A percentile compares a stretch with the other conserved stretches of the same genome.
Conservation (phyloP, 2,888 invertebrate species). For the Cheiracanthium punctorium region DNA sequence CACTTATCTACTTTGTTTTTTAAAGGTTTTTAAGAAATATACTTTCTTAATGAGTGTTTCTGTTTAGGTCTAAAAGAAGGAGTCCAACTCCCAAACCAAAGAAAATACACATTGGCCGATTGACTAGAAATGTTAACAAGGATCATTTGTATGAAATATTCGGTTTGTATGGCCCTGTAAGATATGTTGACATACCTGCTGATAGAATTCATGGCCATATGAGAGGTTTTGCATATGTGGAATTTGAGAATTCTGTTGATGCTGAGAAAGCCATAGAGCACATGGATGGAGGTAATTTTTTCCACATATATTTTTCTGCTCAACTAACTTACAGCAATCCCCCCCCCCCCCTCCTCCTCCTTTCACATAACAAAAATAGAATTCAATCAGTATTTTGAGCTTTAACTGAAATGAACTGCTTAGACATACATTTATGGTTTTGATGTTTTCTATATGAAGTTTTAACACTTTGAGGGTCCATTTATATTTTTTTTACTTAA, state of each 20-base stretch:
- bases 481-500: too few species aligned
- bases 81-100: constrained; percentile 87
- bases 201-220: constrained; percentile 91
- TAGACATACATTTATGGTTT: too few species aligned
- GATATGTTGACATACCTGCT: constrained; percentile 90
- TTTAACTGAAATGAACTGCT: too few species aligned
- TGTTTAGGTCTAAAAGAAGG: constrained; percentile 79
- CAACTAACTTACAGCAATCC: too few species aligned
- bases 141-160: constrained; percentile 95
- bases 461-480: too few species aligned
- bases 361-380: too few species aligned
- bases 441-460: too few species aligned
- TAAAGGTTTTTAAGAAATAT: neutral
- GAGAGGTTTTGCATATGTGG: constrained; percentile 96
- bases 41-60: too few species aligned
- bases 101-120: constrained; percentile 93
- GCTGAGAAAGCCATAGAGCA: constrained; percentile 99
- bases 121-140: constrained; percentile 90
- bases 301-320: too few species aligned
- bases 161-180: constrained; percentile 81
- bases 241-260: constrained; percentile 93
- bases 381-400: too few species aligned
- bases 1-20: neutral
- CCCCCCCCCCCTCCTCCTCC: too few species aligned
- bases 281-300: constrained; percentile 92